A percentile compares a stretch with the other conserved stretches of the same genome.
phyloP scores from a whole-genome alignment of 2,797 vertebrate genomes.

The Triplophysa yarkandensis region DNA sequence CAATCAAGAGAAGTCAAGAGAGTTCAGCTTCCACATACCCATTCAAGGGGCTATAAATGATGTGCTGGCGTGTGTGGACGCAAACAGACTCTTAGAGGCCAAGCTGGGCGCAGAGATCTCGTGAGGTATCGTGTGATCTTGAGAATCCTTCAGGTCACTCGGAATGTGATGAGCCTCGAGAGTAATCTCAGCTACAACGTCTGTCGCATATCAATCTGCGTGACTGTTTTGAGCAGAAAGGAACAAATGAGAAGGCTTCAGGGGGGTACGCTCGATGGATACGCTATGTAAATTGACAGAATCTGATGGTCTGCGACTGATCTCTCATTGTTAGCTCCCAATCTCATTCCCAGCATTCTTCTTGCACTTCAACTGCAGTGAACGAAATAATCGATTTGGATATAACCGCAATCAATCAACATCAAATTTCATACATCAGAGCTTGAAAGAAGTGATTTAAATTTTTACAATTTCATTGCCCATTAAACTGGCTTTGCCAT shows the following conservation, averaged over 20 bases:
- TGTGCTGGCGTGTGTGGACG: conserved; percentile 1
- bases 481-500: too few species aligned
- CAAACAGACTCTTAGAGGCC: conserved; percentile 19
- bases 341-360: not conserved
- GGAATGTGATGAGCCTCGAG: not conserved
- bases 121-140: conserved; percentile 37
- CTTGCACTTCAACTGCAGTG: not conserved
- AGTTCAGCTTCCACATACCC: conserved; percentile 1
- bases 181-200: not conserved
- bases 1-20: conserved; percentile 37
- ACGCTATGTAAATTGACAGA: conserved; percentile 15
- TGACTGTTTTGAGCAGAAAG: conserved; percentile 9
- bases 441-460: conserved; percentile 1
- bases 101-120: not conserved
- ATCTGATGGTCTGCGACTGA: conserved; percentile 3
- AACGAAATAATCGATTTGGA: conserved; percentile 14
- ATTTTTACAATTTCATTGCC: conserved; percentile 7
- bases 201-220: conserved; percentile 11
- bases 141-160: conserved; percentile 11
- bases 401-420: conserved; percentile 19
- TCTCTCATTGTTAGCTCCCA: conserved; percentile 11
- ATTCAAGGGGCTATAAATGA: conserved; percentile 25
- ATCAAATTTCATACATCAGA: conserved; percentile 11
- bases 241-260: conserved; percentile 29
- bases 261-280: not conserved